Conservation (phyloP, 2,113 vertebrate species). For the Orycteropus afer region DNA sequence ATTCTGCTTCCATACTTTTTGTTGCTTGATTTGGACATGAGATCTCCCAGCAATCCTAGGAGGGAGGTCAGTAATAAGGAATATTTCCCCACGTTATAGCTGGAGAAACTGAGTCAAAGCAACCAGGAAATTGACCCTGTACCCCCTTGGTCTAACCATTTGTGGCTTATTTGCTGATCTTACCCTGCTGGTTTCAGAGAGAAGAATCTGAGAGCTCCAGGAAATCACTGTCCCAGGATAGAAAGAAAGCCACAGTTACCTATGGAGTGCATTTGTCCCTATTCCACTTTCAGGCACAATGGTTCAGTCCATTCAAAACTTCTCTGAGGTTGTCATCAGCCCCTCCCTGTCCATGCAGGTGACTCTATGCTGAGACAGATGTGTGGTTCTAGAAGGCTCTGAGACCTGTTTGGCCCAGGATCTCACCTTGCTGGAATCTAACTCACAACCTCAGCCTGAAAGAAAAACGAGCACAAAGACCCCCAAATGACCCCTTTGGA, state of each 20-base stretch:
- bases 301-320: background rate
- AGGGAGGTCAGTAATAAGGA: background rate
- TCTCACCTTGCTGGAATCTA: background rate
- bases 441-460: background rate
- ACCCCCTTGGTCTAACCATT: background rate
- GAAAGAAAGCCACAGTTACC: background rate
- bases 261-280: background rate
- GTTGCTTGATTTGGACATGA: background rate
- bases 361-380: background rate
- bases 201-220: background rate
- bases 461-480: conserved; percentile 44
- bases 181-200: background rate
- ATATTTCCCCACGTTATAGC: background rate
- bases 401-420: background rate
- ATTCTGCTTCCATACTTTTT: background rate
- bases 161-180: background rate
- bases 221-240: background rate
- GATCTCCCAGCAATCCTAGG: background rate
- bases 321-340: background rate
- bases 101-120: background rate
- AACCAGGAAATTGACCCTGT: background rate
- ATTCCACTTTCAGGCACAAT: background rate
- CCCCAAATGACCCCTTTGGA: conserved; percentile 31
- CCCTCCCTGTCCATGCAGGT: background rate
- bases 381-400: background rate